Base-by-base conservation (phyloP, 2,113 vertebrate genomes). In the Lethenteron reissneri region DNA sequence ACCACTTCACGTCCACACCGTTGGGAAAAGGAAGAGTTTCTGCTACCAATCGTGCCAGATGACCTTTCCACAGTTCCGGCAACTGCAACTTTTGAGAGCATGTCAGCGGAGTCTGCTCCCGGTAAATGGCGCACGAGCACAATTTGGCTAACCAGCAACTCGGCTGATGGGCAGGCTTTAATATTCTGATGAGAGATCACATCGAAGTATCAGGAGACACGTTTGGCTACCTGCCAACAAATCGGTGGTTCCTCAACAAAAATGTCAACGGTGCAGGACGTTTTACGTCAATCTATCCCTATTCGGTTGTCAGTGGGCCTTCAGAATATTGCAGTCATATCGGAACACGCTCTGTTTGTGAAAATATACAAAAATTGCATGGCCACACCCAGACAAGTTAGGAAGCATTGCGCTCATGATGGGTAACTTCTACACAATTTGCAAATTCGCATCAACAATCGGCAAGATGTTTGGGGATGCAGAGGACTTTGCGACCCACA, bases 391-490 rank as follows among this genome's bases (percentile, higher is more conserved):
- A 68, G 21, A 7, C 62, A 68, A 68, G 62, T 68, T 68, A n/a
- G 62, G 62, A 68, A 68, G 62, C 62, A 11, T 68, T 68, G 21
- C 2, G 21, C 62, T 68, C 62, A 68, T 68, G 62, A 68, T 68
- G 62, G 62, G 62, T 2, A 68, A 68, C 62, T 68, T 68, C 21
- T 21, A 68, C 60, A 64, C 60, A 64, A 64, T 19, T 64, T 64
- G 60, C 60, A 64, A 64, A n/a, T 25, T 68, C n/a, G 9, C 25
- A 25, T 68, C 64, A 68, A 68, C 64, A 11, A 68, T 68, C n/a
- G 11, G 64, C 25, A 68, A 68, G 25, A 68, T 68, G 64, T 68
- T 68, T 68, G 64, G 8, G 25, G 64, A 68, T 68, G 64, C 64
- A 68, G 41, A 41, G 60, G 11, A 11, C 64, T 68, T 68, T 25